Evolutionary conservation across 2,888 invertebrate species (phyloP).

Genomic region (Drosophila melanosoma): DNA sequence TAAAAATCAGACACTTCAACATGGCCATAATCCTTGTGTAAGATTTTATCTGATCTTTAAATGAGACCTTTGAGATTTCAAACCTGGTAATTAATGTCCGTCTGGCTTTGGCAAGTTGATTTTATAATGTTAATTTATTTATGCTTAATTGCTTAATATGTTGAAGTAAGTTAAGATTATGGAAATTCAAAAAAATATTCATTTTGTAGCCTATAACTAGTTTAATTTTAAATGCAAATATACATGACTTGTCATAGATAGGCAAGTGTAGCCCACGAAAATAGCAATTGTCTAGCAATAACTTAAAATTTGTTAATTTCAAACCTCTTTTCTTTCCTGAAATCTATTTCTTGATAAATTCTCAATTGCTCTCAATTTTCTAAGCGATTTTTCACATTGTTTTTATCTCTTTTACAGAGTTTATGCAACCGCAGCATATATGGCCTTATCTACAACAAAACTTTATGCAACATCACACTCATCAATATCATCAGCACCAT

Average conservation of each 20-base stretch:
- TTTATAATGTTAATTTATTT: background rate
- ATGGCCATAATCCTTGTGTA: background rate
- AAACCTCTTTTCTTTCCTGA: background rate
- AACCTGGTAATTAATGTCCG: background rate
- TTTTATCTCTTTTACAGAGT: conserved; percentile 75
- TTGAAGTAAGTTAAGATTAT: background rate
- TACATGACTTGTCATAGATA: background rate
- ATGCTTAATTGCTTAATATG: background rate
- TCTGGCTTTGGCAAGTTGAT: background rate
- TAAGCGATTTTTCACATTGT: background rate
- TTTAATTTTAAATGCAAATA: background rate
- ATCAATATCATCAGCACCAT: conserved; percentile 74
- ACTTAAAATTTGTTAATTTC: background rate
- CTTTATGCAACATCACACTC: conserved; percentile 84
- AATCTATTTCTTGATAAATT: background rate
- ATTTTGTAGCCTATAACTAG: too few relatives aligned
- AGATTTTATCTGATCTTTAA: conserved; percentile 18
- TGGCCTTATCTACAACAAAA: conserved; percentile 86
- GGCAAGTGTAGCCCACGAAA: background rate
- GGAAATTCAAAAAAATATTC: too few relatives aligned
- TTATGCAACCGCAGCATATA: conserved; percentile 86
- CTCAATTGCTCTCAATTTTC: background rate
- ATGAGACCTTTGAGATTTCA: background rate
- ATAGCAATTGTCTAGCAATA: background rate
- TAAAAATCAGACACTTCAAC: conserved; percentile 31